These are phyloP conservation scores for Harmothoe impar DNA, from an alignment of 2,888 invertebrate genomes.

Conservation along the genomic window DNA sequence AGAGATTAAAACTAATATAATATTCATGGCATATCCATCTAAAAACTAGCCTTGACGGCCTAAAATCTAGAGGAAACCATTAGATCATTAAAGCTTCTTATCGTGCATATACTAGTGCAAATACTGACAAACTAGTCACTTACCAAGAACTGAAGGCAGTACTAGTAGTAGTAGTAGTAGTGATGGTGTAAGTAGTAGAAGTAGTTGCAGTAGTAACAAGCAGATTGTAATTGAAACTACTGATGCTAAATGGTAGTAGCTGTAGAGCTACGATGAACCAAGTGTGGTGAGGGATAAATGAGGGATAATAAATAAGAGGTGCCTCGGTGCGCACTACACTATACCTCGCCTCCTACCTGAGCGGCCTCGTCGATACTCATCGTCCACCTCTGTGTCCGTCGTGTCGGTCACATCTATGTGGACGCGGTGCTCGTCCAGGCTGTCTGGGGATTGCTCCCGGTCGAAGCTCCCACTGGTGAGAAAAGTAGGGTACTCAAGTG, in stretches of 20 bases:
- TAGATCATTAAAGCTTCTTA: too few relatives aligned
- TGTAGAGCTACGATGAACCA: background rate
- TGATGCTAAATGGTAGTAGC: background rate
- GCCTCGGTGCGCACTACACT: conserved; percentile 34
- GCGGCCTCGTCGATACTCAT: conserved; percentile 64
- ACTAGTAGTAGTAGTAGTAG: conserved; percentile 49
- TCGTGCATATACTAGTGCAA: background rate
- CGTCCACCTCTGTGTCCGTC: conserved; percentile 69
- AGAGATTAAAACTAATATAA: too few relatives aligned
- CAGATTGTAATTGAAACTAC: too few relatives aligned
- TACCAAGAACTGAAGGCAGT: conserved; percentile 25
- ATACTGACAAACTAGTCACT: conserved; percentile 11
- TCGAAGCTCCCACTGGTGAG: conserved; percentile 61
- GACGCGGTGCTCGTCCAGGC: conserved; percentile 79
- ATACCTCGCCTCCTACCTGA: conserved; percentile 62
- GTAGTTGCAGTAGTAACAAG: background rate
- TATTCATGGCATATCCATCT: too few relatives aligned
- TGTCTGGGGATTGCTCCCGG: conserved; percentile 72
- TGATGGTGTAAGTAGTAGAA: background rate
- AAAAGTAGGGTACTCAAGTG: background rate
- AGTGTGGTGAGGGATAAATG: conserved; percentile 7
- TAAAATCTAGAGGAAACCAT: background rate
- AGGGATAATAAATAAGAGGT: conserved; percentile 17
- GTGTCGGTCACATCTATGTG: conserved; percentile 73
- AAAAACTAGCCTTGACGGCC: too few relatives aligned